Evolutionary conservation across 2,113 vertebrate genomes (phyloP), one percentile per base, ranked within the genome.

Genomic region (Callospermophilus lateralis): DNA sequence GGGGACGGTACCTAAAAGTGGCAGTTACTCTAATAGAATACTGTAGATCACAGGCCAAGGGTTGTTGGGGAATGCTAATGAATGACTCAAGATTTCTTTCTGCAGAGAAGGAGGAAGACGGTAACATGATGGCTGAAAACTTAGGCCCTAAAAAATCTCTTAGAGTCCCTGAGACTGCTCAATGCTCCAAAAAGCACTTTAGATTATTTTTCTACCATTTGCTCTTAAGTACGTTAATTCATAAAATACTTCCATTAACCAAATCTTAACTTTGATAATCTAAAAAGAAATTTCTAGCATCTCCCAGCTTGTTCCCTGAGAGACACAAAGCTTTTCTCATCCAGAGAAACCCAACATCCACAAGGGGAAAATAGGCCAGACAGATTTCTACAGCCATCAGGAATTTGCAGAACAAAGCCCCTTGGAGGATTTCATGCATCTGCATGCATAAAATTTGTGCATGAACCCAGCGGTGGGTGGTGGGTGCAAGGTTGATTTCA

Each of bases 221-320:
- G 63, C 84, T 32, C 22, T 48, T 45, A 84, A 74, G 2, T 48
- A 39, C 83, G 32, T 79, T 81, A 45, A 85, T 51, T 92, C 17
- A 81, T 15, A 96, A 95, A 92, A 51, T 30, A 37, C 6, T 86
- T 89, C 37, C n/a, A 34, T 81, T 58, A 89, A 42, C 11, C 79
- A 92, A 86, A 87, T 8, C 8, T 83, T 12, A 90, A 83, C 15
- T 94, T 68, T 12, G 28, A 53, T 77, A 28, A 39, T 70, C 48
- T 84, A 45, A 84, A 84, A 79, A 39, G 26, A 79, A 86, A 78
- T 70, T n/a, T 20, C 37, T 11, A 89, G 4, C 13, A 30, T 67
- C 68, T 72, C 45, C 10, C 34, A 87, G 37, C 11, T 63, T 83
- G 11, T 19, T 53, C 73, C 42, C 55, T 83, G 32, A 88, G 32